phyloP scores from a whole-genome alignment of 2,113 vertebrate species.

The Muntiacus muntjak region DNA sequence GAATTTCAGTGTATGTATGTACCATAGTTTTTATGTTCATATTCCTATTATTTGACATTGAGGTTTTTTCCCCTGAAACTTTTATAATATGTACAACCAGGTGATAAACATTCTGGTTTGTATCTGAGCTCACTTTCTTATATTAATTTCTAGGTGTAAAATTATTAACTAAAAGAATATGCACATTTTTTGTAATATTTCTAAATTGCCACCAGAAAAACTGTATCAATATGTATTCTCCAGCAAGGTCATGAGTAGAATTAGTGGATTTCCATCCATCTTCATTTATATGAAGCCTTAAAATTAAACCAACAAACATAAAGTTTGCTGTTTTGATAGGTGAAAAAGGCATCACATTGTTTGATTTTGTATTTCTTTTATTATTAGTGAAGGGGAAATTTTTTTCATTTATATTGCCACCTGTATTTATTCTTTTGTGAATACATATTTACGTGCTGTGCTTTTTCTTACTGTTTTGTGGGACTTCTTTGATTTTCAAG shows the following conservation, averaged over 20 bases:
- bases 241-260: background rate
- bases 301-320: background rate
- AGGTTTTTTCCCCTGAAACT: background rate
- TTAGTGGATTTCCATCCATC: background rate
- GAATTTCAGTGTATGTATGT: background rate
- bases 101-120: background rate
- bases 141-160: conserved; percentile 1
- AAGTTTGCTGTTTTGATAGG: background rate
- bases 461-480: background rate
- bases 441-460: background rate
- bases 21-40: background rate
- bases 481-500: background rate
- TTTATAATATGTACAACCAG: background rate
- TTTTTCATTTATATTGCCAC: background rate
- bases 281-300: background rate
- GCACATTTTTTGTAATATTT: background rate
- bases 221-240: background rate
- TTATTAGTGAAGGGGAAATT: background rate
- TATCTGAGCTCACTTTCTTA: background rate
- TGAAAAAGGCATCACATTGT: background rate
- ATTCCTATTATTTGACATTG: background rate
- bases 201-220: background rate
- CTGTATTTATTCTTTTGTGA: background rate
- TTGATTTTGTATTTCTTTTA: conserved; percentile 26
- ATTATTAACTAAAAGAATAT: background rate